phyloP scores from a whole-genome alignment of 2,113 vertebrate genomes.

The Chionodraco myersi region DNA sequence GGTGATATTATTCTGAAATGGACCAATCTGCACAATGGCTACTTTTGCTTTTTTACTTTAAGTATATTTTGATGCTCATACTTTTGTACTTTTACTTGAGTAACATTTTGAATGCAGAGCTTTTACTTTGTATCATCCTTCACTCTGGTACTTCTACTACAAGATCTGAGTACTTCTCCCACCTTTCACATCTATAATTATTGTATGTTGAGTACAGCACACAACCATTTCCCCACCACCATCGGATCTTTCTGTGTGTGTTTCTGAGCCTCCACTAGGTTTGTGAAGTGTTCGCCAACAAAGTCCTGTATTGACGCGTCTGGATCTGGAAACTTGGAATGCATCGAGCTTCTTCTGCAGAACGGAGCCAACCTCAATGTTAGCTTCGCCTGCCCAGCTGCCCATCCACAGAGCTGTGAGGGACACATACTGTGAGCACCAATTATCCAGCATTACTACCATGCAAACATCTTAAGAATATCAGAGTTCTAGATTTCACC shows the following conservation, averaged over 20 bases:
- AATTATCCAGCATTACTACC: background rate
- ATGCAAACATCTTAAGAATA: constrained; percentile 1
- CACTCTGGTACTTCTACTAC: too few relatives aligned
- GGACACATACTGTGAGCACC: constrained; percentile 88
- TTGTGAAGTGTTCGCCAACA: constrained; percentile 85
- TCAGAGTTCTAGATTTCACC: constrained; percentile 13
- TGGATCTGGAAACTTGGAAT: constrained; percentile 88
- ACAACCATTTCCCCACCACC: background rate
- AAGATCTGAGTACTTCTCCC: too few relatives aligned
- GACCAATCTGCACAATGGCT: too few relatives aligned
- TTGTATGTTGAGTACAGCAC: background rate
- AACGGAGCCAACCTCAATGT: constrained; percentile 88
- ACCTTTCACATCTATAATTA: background rate
- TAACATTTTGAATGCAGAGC: too few relatives aligned
- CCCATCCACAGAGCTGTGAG: constrained; percentile 89
- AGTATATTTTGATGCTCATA: too few relatives aligned
- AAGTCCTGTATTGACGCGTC: constrained; percentile 88
- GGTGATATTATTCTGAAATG: too few relatives aligned
- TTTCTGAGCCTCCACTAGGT: constrained; percentile 76
- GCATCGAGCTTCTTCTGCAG: constrained; percentile 86
- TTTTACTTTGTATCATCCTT: too few relatives aligned
- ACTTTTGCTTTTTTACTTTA: too few relatives aligned
- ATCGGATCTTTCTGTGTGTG: constrained; percentile 1
- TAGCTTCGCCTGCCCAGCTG: constrained; percentile 84
- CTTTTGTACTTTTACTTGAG: too few relatives aligned